Conservation (phyloP, 2,888 invertebrate species). For the Brachynemurus nebulosus region DNA sequence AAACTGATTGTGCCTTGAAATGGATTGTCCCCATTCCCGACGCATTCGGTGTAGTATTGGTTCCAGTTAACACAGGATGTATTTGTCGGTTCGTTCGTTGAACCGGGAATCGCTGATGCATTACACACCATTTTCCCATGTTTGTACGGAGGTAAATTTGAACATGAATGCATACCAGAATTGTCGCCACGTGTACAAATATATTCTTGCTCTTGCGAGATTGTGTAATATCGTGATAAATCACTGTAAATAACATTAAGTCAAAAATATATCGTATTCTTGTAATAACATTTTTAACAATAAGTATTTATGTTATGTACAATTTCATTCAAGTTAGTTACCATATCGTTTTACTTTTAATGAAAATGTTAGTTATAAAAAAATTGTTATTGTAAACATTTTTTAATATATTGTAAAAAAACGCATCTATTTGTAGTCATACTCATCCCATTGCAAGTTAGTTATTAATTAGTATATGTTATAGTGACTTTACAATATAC, state of each 20-base stretch:
- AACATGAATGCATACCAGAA: conserved; percentile 88
- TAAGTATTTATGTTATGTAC: too few relatives aligned
- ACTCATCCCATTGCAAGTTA: too few relatives aligned
- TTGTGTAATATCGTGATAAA: conserved; percentile 72
- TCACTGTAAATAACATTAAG: conserved; percentile 33
- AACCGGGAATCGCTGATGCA: conserved; percentile 46
- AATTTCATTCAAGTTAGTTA: too few relatives aligned
- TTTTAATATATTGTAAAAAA: too few relatives aligned
- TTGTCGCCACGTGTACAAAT: conserved; percentile 90
- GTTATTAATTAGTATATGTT: too few relatives aligned
- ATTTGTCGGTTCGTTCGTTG: conserved; percentile 50
- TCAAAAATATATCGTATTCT: too few relatives aligned
- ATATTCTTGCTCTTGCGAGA: conserved; percentile 85
- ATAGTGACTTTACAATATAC: too few relatives aligned
- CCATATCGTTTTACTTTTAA: too few relatives aligned
- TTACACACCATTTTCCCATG: conserved; percentile 64
- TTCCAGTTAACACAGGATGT: conserved; percentile 95
- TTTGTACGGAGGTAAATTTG: conserved; percentile 65
- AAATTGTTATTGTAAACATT: too few relatives aligned
- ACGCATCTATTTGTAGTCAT: too few relatives aligned
- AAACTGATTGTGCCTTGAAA: conserved; percentile 99
- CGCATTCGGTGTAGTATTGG: conserved; percentile 92
- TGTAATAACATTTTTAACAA: too few relatives aligned
- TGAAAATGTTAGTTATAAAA: too few relatives aligned
- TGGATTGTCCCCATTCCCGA: conserved; percentile 86